These are phyloP conservation scores for Entomyzon cyanotis DNA, from an alignment of 2,113 vertebrate species.

Conservation along the genomic window DNA sequence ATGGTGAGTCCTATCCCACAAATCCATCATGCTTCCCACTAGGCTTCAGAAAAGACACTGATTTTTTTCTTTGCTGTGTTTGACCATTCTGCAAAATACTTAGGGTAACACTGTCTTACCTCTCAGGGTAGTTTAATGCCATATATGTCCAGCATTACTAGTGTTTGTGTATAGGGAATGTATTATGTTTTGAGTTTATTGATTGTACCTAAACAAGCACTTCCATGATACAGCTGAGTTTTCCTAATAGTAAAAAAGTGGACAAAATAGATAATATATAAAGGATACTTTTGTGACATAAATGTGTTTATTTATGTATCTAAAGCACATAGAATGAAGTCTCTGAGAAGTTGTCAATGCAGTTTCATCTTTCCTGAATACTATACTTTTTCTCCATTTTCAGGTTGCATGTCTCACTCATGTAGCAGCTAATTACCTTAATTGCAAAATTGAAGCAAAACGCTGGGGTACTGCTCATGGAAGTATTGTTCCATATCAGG, in stretches of 20 bases:
- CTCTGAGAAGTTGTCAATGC: neutral
- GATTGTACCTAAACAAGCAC: neutral
- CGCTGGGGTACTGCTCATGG: constrained; percentile 87
- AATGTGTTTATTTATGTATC: neutral
- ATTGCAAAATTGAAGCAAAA: constrained; percentile 75
- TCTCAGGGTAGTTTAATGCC: neutral
- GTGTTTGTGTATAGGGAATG: neutral
- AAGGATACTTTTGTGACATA: neutral
- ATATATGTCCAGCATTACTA: neutral
- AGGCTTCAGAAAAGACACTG: neutral
- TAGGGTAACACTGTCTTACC: neutral
- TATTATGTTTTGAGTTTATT: neutral
- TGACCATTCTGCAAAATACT: neutral
- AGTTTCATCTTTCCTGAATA: neutral
- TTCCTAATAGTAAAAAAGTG: neutral
- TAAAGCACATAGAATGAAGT: neutral
- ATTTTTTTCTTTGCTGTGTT: neutral
- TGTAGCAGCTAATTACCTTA: constrained; percentile 86
- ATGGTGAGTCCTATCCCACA: neutral
- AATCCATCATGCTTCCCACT: neutral
- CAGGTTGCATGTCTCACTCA: constrained; percentile 88
- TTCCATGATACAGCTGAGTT: neutral
- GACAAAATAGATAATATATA: neutral
- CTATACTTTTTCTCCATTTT: neutral
- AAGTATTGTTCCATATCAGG: constrained; percentile 89